Conservation (phyloP, 2,888 invertebrate genomes). For the Agrenia bidenticulata region DNA sequence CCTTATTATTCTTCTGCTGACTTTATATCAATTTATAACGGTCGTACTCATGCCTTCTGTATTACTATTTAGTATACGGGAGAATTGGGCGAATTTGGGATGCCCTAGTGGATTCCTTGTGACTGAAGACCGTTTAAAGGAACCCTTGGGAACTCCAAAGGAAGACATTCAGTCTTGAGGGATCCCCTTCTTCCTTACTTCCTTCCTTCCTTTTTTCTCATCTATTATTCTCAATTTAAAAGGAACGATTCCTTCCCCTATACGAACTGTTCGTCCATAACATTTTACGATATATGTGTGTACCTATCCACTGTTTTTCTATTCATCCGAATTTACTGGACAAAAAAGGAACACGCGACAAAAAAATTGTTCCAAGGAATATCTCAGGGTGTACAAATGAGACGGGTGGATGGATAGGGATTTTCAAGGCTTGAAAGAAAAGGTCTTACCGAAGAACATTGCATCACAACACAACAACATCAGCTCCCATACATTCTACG, state of each 20-base stretch:
- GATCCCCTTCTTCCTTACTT: slow-evolving; percentile 26
- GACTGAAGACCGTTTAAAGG: slow-evolving; percentile 9
- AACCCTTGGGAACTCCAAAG: background rate
- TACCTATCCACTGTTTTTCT: slow-evolving; percentile 8
- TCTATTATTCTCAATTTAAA: slow-evolving; percentile 19
- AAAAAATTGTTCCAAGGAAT: slow-evolving; percentile 10
- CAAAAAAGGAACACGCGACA: slow-evolving; percentile 26
- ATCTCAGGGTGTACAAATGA: slow-evolving; percentile 15
- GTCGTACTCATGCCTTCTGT: slow-evolving; percentile 19
- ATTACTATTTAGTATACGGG: slow-evolving; percentile 8
- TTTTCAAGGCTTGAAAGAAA: slow-evolving; percentile 1
- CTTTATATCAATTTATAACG: slow-evolving; percentile 29
- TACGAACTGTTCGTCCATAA: background rate
- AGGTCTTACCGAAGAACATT: background rate
- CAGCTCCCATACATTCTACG: background rate
- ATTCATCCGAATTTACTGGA: slow-evolving; percentile 13
- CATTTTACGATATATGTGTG: background rate
- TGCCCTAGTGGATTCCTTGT: slow-evolving; percentile 12
- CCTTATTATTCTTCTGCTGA: background rate
- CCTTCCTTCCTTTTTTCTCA: slow-evolving; percentile 23
- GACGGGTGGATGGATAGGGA: slow-evolving; percentile 7
- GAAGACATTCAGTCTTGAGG: background rate
- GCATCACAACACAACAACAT: background rate
- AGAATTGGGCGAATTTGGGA: slow-evolving; percentile 11
- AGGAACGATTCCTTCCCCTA: background rate